Base-by-base conservation (phyloP, 2,888 invertebrate species). In the Terebella lapidaria region DNA sequence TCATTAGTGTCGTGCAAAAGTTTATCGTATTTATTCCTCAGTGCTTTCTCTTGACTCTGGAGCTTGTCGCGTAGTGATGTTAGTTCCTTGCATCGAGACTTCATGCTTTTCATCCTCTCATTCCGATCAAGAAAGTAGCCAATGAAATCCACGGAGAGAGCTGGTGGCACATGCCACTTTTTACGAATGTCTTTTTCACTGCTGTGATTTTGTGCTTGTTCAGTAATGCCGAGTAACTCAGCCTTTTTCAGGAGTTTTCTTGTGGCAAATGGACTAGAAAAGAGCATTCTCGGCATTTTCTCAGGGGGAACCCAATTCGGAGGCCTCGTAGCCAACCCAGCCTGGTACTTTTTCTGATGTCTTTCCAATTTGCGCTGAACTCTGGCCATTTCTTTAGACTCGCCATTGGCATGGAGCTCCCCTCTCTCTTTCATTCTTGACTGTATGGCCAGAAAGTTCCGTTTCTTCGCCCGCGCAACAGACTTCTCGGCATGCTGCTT, bases 141-240 rank as follows among this genome's bases (percentile, higher is more conserved):
- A 55, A 95, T 90, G 78, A 94, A 97, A 80, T 95, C 94, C 0
- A 93, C 91, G 53, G 90, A 92, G 76, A 96, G 92, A 0, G 95
- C 93, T 0, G 94, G 93, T 0, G 92, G 88, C 63, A 95, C 89
- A 80, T 94, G 92, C 90, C 94, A 94, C 70, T 94, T 94, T 70
- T 92, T 92, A 10, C 92, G 86, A 3, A 92, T 88, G 74, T 94
- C 94, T 2, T 53, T 62, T 25, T 30, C 18, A 3, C 52, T 18
- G 24, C n/a, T 49, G 18, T 29, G 29, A 57, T 5, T 15, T 2
- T n/a, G 35, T 62, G 77, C 79, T 71, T 77, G 76, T 45, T 89
- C 90, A 77, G 93, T 90, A 0, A 94, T 87, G 1, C 94, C 94
- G 89, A 94, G 92, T 42, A 93, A 84, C 74, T 90, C 89, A 80